phyloP scores from a whole-genome alignment of 2,888 invertebrate genomes.

The Chromoteleia sp. region DNA sequence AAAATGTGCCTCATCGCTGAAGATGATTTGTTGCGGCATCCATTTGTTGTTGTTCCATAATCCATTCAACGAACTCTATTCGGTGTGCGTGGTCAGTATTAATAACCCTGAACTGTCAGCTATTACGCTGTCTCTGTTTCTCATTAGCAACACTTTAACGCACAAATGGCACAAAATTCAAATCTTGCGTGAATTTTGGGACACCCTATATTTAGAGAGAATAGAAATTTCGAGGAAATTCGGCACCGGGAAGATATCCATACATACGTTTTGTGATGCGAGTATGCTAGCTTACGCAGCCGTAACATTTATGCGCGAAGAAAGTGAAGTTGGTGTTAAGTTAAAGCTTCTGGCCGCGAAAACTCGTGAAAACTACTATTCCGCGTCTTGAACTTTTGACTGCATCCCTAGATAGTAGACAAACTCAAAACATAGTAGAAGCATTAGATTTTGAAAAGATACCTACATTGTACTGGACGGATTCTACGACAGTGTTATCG shows the following conservation, averaged over 20 bases:
- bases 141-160: too few species aligned
- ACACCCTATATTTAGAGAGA: conserved; percentile 39
- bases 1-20: too few species aligned
- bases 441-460: conserved; percentile 36
- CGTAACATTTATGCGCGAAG: conserved; percentile 40
- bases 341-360: conserved; percentile 72
- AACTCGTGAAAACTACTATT: conserved; percentile 74
- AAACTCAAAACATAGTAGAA: conserved; percentile 40
- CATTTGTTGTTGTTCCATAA: too few species aligned
- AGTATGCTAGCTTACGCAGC: conserved; percentile 75
- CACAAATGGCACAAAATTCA: too few species aligned
- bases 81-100: too few species aligned
- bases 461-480: conserved; percentile 74
- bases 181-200: too few species aligned
- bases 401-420: conserved; percentile 73
- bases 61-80: too few species aligned
- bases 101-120: too few species aligned
- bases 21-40: too few species aligned
- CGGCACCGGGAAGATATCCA: conserved; percentile 41
- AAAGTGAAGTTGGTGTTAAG: conserved; percentile 20
- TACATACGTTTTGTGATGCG: conserved; percentile 77
- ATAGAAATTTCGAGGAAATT: conserved; percentile 71
- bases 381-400: conserved; percentile 78
- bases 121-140: too few species aligned
- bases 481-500: conserved; percentile 74